Evolutionary conservation across 2,888 invertebrate species (phyloP).

Genomic region (Tetanocera ferruginea): DNA sequence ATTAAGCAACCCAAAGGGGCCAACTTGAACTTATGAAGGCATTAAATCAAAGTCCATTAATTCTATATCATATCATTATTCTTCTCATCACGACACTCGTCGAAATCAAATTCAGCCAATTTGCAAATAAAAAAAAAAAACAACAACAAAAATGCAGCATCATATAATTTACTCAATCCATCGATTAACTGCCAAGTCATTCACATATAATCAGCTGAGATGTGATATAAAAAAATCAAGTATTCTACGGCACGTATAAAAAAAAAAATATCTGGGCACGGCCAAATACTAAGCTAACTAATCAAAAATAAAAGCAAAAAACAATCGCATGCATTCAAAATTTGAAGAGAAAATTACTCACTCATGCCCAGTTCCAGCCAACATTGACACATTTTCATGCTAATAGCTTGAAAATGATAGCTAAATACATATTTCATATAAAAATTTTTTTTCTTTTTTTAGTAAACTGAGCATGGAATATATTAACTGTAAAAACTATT

Average conservation of each 20-base stretch:
- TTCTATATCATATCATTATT: too few relatives aligned
- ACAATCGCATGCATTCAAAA: background rate
- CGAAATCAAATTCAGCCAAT: background rate
- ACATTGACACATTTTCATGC: conserved; percentile 6
- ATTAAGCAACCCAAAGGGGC: too few relatives aligned
- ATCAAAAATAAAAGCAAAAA: too few relatives aligned
- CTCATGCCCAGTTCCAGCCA: background rate
- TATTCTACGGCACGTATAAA: background rate
- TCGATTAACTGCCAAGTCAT: conserved; percentile 14
- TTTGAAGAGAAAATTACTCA: background rate
- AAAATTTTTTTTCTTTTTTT: too few relatives aligned
- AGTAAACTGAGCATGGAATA: too few relatives aligned
- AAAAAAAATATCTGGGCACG: background rate
- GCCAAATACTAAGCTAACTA: background rate
- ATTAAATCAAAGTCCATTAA: too few relatives aligned
- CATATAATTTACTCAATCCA: conserved; percentile 7
- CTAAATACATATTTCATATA: conserved; percentile 9
- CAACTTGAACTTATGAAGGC: too few relatives aligned
- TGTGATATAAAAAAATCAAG: background rate
- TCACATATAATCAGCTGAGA: background rate
- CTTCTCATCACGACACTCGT: background rate
- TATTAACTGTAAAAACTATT: background rate
- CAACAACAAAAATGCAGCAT: background rate
- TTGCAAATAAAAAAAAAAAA: background rate
- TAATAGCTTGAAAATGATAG: conserved; percentile 1